A percentile compares a stretch with the other conserved stretches of the same genome.
Evolutionary conservation across 2,113 vertebrate genomes (phyloP).

Genomic region (Dendrocopos noguchii): DNA sequence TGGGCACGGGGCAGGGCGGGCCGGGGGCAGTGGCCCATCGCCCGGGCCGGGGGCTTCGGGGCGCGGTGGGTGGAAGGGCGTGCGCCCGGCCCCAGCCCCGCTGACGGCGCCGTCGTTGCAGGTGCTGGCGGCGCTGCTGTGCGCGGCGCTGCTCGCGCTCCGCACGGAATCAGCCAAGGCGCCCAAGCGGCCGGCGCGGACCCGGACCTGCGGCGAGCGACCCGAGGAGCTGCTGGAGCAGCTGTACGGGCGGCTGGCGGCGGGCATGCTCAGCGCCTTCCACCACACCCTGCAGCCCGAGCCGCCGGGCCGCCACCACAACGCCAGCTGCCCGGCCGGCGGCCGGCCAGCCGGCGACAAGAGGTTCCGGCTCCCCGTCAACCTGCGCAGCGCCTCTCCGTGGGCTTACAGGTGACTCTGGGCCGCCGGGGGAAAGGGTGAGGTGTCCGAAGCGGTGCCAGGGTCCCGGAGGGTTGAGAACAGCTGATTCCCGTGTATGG

Average conservation of each 20-base stretch:
- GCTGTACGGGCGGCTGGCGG: constrained; percentile 91
- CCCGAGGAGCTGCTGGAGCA: constrained; percentile 93
- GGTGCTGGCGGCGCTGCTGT: constrained; percentile 64
- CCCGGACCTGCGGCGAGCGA: constrained; percentile 84
- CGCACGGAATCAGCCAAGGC: constrained; percentile 44
- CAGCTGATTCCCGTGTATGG: background rate
- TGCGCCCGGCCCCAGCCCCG: background rate
- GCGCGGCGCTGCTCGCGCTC: constrained; percentile 48
- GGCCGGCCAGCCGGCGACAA: constrained; percentile 63
- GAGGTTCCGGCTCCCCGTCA: constrained; percentile 83
- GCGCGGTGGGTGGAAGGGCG: background rate
- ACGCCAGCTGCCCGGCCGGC: constrained; percentile 84
- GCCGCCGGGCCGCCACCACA: constrained; percentile 80
- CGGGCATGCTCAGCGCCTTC: constrained; percentile 91
- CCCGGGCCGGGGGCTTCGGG: background rate
- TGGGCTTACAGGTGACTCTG: constrained; percentile 92
- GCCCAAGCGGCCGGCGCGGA: constrained; percentile 72
- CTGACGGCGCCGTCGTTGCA: constrained; percentile 49
- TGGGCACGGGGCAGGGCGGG: background rate
- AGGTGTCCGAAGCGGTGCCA: background rate
- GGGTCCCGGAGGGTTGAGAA: background rate
- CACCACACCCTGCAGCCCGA: constrained; percentile 92
- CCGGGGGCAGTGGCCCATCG: no score
- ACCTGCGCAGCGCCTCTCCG: constrained; percentile 91
- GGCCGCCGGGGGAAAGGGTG: no score